phyloP scores from a whole-genome alignment of 2,113 vertebrate species.

The Girardinichthys multiradiatus region DNA sequence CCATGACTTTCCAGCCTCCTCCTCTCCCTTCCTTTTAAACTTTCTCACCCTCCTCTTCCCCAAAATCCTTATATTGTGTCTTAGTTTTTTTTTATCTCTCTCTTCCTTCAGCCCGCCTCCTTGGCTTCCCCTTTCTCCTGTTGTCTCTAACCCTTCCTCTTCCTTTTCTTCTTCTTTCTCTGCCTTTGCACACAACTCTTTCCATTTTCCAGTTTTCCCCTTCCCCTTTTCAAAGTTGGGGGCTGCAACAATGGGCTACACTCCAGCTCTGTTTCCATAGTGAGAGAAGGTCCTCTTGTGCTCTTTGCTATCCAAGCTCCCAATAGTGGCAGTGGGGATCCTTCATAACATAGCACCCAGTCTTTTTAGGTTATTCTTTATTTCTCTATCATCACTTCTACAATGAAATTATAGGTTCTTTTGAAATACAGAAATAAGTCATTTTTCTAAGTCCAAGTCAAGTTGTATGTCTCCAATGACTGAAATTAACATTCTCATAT shows the following conservation, averaged over 20 bases:
- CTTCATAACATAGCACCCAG: slow-evolving; percentile 6
- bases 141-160: slow-evolving; percentile 24
- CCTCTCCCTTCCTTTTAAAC: slow-evolving; percentile 55
- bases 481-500: too few relatives aligned
- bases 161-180: slow-evolving; percentile 42
- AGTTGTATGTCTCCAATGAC: too few relatives aligned
- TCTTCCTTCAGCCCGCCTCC: slow-evolving; percentile 19
- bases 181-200: slow-evolving; percentile 37
- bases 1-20: slow-evolving; percentile 54
- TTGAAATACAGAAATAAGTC: slow-evolving; percentile 7
- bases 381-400: neutral
- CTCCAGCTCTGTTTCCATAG: slow-evolving; percentile 67
- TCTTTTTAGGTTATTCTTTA: slow-evolving; percentile 17
- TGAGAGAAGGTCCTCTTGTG: slow-evolving; percentile 44
- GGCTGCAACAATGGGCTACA: slow-evolving; percentile 34
- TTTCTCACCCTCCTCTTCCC: slow-evolving; percentile 44
- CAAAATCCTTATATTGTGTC: slow-evolving; percentile 52
- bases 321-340: slow-evolving; percentile 16
- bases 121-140: slow-evolving; percentile 33
- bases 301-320: slow-evolving; percentile 33
- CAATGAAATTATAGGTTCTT: neutral
- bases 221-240: slow-evolving; percentile 38
- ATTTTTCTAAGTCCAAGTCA: too few relatives aligned
- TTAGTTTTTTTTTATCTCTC: slow-evolving; percentile 26
- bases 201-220: slow-evolving; percentile 45